Percentiles rank a stretch among this genome's conserved stretches.
Evolutionary conservation across 2,797 vertebrate genomes (phyloP).

Genomic region (Falco rusticolus): DNA sequence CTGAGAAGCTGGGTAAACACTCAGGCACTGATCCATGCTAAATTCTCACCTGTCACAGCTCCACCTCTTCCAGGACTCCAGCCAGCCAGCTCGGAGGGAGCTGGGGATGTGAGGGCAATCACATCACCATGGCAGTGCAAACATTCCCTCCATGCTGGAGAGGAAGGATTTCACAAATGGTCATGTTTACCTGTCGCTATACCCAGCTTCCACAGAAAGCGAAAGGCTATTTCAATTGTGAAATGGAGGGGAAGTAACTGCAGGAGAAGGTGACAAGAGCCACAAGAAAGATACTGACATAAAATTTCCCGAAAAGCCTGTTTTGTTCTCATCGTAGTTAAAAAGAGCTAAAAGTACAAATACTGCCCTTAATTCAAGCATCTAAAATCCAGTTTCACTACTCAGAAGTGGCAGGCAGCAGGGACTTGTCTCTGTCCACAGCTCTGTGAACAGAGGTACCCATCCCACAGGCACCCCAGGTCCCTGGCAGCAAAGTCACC

Average conservation of each 20-base stretch:
- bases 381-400: background rate
- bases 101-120: background rate
- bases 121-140: background rate
- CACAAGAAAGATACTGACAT: background rate
- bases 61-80: background rate
- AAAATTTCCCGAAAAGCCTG: conserved; percentile 6
- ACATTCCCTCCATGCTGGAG: background rate
- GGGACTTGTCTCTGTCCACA: background rate
- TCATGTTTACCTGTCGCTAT: conserved; percentile 25
- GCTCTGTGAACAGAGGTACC: rapidly evolving
- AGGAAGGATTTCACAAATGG: conserved; percentile 47
- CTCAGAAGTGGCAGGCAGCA: background rate
- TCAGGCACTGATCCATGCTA: background rate
- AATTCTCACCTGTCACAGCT: conserved; percentile 6
- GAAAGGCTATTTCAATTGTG: conserved; percentile 8
- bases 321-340: background rate
- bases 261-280: background rate
- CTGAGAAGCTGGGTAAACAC: background rate
- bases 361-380: background rate
- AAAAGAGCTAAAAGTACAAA: background rate
- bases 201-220: background rate
- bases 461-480: background rate
- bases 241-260: background rate
- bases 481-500: background rate
- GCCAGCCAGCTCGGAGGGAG: background rate